Conservation (phyloP, 2,113 vertebrate genomes). For the Aleadryas rufinucha region DNA sequence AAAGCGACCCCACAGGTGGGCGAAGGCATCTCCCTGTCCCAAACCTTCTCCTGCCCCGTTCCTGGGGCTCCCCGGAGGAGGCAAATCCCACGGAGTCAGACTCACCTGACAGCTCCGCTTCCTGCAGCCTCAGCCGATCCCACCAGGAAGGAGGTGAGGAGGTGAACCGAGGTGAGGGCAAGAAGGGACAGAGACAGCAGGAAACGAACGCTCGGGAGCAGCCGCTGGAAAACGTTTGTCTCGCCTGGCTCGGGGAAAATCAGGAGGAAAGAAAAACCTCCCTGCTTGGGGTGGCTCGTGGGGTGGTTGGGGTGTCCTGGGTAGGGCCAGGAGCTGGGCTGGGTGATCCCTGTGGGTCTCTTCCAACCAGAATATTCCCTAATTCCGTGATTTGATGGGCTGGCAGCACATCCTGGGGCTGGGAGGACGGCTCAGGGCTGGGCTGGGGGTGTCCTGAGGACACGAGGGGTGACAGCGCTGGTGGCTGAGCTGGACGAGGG, state of each 20-base stretch:
- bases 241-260: neutral
- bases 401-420: neutral
- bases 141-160: neutral
- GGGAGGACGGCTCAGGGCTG: accelerated
- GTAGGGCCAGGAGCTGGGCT: neutral
- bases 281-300: neutral
- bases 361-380: neutral
- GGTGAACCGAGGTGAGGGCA: conserved; percentile 30
- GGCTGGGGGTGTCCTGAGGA: neutral
- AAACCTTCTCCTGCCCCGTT: neutral
- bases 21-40: neutral
- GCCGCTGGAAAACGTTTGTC: neutral
- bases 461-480: neutral
- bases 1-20: neutral
- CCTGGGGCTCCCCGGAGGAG: neutral
- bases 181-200: conserved; percentile 12
- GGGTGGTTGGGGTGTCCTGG: neutral
- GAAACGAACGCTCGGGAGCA: neutral
- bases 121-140: neutral
- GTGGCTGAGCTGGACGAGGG: neutral
- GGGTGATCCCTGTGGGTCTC: neutral
- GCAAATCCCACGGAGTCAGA: neutral
- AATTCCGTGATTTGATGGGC: neutral
- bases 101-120: neutral
- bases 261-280: neutral